A percentile compares a stretch with the other conserved stretches of the same genome.
Conservation (phyloP, 2,888 invertebrate species). For the Clitarchus hookeri region DNA sequence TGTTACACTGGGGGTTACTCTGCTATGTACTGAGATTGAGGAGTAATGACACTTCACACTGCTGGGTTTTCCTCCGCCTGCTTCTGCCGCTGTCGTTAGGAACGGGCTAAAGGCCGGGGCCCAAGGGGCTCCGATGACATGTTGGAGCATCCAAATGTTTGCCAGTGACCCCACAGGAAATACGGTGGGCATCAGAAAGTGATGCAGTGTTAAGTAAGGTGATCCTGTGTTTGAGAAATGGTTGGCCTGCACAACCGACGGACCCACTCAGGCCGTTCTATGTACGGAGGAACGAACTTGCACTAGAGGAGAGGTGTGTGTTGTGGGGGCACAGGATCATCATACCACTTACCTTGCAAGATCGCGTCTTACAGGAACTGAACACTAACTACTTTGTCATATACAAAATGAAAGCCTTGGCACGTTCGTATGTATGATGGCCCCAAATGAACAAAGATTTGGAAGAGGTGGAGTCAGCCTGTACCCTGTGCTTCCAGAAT, state of each 20-base stretch:
- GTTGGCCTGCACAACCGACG: not conserved
- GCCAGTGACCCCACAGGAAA: not conserved
- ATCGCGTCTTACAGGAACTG: not conserved
- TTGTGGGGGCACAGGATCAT: no score
- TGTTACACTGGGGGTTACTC: no score
- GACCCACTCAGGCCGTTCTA: not conserved
- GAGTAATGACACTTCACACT: no score
- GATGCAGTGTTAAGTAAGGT: not conserved
- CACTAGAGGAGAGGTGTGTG: no score
- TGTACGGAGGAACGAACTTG: no score
- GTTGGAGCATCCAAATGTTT: not conserved
- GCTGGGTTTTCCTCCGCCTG: no score
- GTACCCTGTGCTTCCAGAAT: no score
- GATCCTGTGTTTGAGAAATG: not conserved
- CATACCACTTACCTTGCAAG: not conserved
- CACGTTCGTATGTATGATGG: not conserved
- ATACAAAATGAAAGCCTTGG: not conserved
- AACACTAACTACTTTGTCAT: not conserved
- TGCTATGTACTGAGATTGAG: no score
- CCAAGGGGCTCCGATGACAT: slow-evolving; percentile 41
- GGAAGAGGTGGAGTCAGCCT: not conserved
- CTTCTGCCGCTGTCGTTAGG: slow-evolving; percentile 40
- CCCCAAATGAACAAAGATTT: not conserved
- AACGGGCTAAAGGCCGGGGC: slow-evolving; percentile 42
- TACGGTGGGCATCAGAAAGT: not conserved